phyloP scores from a whole-genome alignment of 2,113 vertebrate genomes.

The Rhizomys pruinosus region DNA sequence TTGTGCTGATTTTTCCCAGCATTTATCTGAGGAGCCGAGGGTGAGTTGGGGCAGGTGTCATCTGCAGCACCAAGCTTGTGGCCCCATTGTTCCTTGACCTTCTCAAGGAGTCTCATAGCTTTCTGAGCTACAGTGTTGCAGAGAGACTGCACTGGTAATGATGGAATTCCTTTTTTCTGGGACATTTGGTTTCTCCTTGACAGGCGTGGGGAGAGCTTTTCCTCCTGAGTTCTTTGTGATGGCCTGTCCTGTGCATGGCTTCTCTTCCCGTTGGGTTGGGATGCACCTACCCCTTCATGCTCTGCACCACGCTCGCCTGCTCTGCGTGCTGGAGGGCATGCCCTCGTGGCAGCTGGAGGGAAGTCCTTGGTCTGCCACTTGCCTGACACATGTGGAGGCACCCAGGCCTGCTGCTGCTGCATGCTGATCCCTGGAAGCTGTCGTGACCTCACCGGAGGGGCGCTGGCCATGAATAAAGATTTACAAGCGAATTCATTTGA shows the following conservation, averaged over 20 bases:
- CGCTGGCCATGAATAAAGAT: rapidly evolving
- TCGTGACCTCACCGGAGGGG: rapidly evolving
- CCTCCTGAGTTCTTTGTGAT: neutral
- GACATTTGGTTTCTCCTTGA: neutral
- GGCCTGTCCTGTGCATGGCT: too few species aligned
- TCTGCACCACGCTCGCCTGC: neutral
- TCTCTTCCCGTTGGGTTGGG: neutral
- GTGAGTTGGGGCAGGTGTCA: too few species aligned
- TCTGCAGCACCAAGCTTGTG: rapidly evolving
- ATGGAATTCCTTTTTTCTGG: neutral
- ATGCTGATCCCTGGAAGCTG: too few species aligned
- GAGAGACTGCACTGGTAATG: neutral
- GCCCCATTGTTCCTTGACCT: neutral
- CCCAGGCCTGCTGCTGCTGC: neutral
- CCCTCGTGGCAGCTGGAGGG: neutral
- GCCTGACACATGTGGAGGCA: neutral
- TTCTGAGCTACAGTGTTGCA: neutral
- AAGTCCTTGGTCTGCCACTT: neutral
- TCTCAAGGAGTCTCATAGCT: neutral
- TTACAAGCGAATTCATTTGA: neutral
- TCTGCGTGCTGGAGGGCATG: rapidly evolving
- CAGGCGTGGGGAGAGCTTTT: neutral
- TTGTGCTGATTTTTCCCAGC: neutral
- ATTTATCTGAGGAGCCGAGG: neutral
- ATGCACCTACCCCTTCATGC: neutral